Conservation (phyloP, 2,888 invertebrate species). For the Siphlonurus alternatus region DNA sequence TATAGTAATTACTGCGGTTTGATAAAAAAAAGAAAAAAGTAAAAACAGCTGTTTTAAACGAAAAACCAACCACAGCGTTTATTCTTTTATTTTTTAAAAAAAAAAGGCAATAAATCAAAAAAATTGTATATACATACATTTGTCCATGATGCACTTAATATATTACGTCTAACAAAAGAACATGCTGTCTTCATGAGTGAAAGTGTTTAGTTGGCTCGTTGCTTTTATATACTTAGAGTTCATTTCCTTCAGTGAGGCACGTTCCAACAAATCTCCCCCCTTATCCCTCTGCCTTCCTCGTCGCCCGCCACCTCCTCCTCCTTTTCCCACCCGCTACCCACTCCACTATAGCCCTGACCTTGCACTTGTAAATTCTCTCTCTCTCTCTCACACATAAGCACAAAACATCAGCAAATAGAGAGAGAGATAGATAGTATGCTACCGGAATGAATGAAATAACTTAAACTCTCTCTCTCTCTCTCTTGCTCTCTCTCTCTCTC, state of each 20-base stretch:
- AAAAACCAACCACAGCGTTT: too few species aligned
- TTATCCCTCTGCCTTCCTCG: neutral
- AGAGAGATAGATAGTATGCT: neutral
- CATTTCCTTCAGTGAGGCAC: neutral
- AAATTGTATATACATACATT: too few species aligned
- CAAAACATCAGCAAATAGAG: neutral
- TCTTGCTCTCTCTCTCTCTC: neutral
- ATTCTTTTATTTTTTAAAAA: too few species aligned
- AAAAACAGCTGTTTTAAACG: too few species aligned
- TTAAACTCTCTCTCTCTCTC: conserved; percentile 1
- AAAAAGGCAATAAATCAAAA: too few species aligned
- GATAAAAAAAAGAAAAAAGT: too few species aligned
- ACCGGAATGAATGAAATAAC: neutral
- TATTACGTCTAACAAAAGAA: too few species aligned
- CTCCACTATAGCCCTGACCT: neutral
- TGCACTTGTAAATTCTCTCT: neutral
- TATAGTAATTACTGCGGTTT: too few species aligned
- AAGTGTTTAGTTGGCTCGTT: neutral
- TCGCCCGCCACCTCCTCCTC: neutral
- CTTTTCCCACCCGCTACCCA: neutral
- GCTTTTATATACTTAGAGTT: neutral
- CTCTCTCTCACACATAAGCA: neutral
- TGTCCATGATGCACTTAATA: too few species aligned
- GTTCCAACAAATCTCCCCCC: neutral
- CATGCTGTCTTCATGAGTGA: too few species aligned